phyloP scores from a whole-genome alignment of 2,113 vertebrate genomes.

The Miniopterus natalensis region DNA sequence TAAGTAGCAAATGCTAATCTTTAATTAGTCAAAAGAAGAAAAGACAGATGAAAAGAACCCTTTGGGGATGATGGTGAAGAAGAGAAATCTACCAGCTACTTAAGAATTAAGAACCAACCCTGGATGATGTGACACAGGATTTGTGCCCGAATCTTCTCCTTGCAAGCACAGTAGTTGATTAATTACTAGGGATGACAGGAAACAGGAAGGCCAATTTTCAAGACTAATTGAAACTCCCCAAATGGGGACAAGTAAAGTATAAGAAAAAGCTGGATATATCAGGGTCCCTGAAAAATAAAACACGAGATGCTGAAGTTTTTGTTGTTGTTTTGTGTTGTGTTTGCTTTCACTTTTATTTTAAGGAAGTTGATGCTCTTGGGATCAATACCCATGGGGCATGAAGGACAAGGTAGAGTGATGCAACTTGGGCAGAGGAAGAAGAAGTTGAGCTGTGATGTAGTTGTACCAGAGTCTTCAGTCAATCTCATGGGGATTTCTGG shows the following conservation, averaged over 20 bases:
- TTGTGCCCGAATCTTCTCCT: not conserved
- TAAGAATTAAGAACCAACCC: not conserved
- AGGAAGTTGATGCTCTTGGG: not conserved
- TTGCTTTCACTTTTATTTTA: not conserved
- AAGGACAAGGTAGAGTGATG: not conserved
- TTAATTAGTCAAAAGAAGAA: not conserved
- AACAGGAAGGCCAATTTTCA: slow-evolving; percentile 1
- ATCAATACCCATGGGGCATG: not conserved
- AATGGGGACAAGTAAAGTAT: not conserved
- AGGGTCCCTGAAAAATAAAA: not conserved
- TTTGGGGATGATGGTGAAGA: not conserved
- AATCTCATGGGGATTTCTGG: not conserved
- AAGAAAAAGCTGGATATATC: not conserved
- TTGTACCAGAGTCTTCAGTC: not conserved
- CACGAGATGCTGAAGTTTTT: not conserved
- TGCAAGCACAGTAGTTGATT: slow-evolving; percentile 23
- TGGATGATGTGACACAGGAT: no score
- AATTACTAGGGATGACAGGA: not conserved
- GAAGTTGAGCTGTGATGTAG: not conserved
- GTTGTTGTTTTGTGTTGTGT: not conserved
- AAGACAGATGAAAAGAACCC: slow-evolving; percentile 21
- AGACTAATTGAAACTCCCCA: slow-evolving; percentile 5
- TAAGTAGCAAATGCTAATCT: not conserved
- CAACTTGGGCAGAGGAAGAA: not conserved
- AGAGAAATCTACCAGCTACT: not conserved